A percentile compares a stretch with the other conserved stretches of the same genome.
Conservation (phyloP, 2,797 vertebrate genomes). For the Poeciliopsis turneri region DNA sequence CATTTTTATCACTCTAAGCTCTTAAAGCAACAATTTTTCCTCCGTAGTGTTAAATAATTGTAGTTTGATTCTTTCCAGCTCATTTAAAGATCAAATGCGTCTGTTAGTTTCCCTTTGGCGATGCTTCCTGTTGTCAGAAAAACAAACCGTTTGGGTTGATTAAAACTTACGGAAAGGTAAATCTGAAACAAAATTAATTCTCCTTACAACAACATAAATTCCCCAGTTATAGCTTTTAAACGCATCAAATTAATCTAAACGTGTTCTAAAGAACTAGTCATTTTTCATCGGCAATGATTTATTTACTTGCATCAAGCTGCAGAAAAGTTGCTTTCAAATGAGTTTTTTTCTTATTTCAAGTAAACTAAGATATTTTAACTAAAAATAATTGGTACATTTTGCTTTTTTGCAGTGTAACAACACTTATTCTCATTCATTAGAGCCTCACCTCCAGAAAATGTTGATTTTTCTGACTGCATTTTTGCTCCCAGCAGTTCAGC, state of each 20-base stretch:
- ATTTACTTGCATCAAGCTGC: no score
- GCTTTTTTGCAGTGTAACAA: neutral
- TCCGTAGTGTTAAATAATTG: neutral
- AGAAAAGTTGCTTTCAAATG: no score
- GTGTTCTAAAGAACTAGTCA: no score
- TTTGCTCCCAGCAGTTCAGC: slow-evolving; percentile 25
- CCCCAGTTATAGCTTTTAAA: neutral
- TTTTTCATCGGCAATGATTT: no score
- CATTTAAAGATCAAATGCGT: neutral
- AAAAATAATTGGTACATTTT: no score
- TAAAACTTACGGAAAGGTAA: neutral
- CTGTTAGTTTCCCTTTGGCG: neutral
- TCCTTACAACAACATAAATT: neutral
- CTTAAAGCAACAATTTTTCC: neutral
- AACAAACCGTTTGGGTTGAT: neutral
- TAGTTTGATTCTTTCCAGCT: neutral
- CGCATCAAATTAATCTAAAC: no score
- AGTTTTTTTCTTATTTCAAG: no score
- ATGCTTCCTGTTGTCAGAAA: neutral
- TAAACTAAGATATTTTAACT: no score
- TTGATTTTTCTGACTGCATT: neutral
- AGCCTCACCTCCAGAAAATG: neutral
- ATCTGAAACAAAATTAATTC: neutral
- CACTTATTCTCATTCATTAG: neutral
- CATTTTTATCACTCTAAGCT: neutral